Evolutionary conservation across 1,140 invertebrate species (phyloP), one percentile per base, ranked within the genome.

Genomic region (Tetragonula clypearis): DNA sequence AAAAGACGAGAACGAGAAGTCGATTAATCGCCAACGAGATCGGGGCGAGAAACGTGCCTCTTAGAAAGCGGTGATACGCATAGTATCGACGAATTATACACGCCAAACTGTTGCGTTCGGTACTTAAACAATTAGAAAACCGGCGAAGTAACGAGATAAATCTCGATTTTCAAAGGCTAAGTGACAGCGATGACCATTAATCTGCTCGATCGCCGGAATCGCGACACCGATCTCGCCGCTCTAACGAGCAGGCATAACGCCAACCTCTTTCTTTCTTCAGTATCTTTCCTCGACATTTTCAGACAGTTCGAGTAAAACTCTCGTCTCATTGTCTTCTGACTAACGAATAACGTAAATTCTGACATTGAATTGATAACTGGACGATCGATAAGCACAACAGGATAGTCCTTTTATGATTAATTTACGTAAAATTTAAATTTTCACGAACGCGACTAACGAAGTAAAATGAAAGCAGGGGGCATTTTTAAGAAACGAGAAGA

Each of bases 121-220:
- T 49, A 49, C 65, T 84, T 82, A 90, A 90, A 90, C 86, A 88
- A 90, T 90, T 90, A 88, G 82, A 90, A 79, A 66, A 19, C 15
- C 62, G 55, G 14, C 41, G 35, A 71, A 62, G 72, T 82, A 76
- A 77, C 85, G 81, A 89, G 79, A 90, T 90, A 90, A 90, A 90
- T 90, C 88, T 90, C 79, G 88, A 89, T 90, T 89, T 89, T 89
- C 88, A 72, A 53, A 68, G 85, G 75, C 84, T 89, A 90, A 90
- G 88, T 90, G 88, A 90, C 88, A 90, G 88, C 88, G 88, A 90
- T 90, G 88, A 90, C 88, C 88, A 87, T 90, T 90, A 90, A 90
- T 89, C 88, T 79, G 79, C 75, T 89, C 88, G 85, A 90, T 90
- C 88, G 85, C 87, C 65, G 73, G 85, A 90, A 90, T 90, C 88